phyloP scores from a whole-genome alignment of 2,888 invertebrate genomes.

The Syrista parreyssii region DNA sequence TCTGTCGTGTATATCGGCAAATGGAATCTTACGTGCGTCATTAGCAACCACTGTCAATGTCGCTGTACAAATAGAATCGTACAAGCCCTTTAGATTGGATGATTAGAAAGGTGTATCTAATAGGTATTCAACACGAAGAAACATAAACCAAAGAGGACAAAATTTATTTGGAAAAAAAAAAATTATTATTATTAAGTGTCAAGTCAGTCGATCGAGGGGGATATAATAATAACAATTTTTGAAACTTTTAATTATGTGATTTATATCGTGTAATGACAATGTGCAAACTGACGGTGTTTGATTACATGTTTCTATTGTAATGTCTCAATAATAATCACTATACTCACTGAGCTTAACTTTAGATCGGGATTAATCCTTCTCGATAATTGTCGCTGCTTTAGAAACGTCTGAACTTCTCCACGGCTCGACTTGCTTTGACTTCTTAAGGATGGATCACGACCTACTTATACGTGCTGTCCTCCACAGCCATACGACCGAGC shows the following conservation, averaged over 20 bases:
- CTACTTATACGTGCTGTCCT: slow-evolving; percentile 27
- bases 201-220: background rate
- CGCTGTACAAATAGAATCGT: background rate
- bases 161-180: background rate
- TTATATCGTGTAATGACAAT: background rate
- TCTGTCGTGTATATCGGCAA: background rate
- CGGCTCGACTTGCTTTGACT: slow-evolving; percentile 30
- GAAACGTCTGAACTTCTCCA: slow-evolving; percentile 17
- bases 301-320: background rate
- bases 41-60: background rate
- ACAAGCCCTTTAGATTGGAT: background rate
- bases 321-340: background rate
- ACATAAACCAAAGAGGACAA: background rate
- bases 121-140: background rate
- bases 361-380: background rate
- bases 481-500: slow-evolving; percentile 10
- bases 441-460: slow-evolving; percentile 16
- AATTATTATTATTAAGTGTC: background rate
- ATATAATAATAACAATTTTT: background rate
- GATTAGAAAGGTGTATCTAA: background rate
- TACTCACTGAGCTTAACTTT: background rate
- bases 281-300: background rate
- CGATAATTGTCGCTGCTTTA: background rate
- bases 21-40: background rate
- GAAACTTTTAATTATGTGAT: background rate